A percentile compares a stretch with the other conserved stretches of the same genome.
Evolutionary conservation across 2,888 invertebrate species (phyloP).

Genomic region (Cephus rjabovi): DNA sequence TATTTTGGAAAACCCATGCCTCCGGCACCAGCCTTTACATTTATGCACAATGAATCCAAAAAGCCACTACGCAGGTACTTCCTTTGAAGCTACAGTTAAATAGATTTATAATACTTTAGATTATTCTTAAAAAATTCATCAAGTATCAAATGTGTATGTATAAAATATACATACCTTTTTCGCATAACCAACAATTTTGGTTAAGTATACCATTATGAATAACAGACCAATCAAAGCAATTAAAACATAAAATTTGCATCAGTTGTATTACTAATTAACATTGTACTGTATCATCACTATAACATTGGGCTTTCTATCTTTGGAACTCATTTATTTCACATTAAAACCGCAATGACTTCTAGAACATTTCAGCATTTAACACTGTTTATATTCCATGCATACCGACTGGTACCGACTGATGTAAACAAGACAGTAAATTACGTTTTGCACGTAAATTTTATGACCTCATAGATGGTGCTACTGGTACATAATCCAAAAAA

Average conservation of each 20-base stretch:
- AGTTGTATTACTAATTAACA: not conserved
- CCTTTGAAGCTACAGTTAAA: conserved; percentile 58
- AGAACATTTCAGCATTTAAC: not conserved
- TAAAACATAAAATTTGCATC: not conserved
- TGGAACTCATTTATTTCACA: not conserved
- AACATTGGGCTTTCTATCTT: too few species aligned
- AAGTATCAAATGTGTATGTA: not conserved
- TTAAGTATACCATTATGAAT: conserved; percentile 68
- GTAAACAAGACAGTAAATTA: too few species aligned
- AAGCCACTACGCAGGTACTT: conserved; percentile 72
- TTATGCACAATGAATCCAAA: conserved; percentile 83
- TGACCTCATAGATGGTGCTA: too few species aligned
- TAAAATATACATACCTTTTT: conserved; percentile 62
- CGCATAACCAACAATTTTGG: conserved; percentile 65
- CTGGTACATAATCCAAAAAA: too few species aligned
- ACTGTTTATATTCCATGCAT: not conserved
- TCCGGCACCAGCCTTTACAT: conserved; percentile 87
- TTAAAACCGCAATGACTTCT: not conserved
- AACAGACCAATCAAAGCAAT: not conserved
- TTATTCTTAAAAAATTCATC: not conserved
- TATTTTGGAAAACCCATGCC: conserved; percentile 82
- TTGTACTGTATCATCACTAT: not conserved
- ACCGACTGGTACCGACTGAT: not conserved
- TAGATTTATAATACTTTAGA: not conserved
- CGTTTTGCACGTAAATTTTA: too few species aligned